phyloP scores from a whole-genome alignment of 2,113 vertebrate genomes.

The Channa argus region DNA sequence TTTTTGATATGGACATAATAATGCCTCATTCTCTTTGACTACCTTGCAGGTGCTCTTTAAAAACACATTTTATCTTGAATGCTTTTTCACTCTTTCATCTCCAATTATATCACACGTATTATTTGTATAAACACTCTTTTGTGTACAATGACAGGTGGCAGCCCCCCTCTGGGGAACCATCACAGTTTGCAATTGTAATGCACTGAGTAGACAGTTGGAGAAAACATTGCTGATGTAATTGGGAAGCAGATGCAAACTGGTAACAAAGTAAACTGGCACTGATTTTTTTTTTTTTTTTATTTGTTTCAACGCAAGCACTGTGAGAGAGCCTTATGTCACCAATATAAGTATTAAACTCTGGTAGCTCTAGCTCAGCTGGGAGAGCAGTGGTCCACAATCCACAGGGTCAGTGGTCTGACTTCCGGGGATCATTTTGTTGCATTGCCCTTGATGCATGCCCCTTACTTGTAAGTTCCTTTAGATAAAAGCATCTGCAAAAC shows the following conservation, averaged over 20 bases:
- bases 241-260: constrained; percentile 31
- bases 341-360: not conserved
- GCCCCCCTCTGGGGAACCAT: constrained; percentile 27
- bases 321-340: constrained; percentile 34
- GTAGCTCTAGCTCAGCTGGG: too few species aligned
- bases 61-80: constrained; percentile 19
- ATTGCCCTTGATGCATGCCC: too few species aligned
- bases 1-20: not conserved
- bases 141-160: constrained; percentile 31
- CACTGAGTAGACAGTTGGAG: constrained; percentile 28
- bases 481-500: too few species aligned
- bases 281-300: constrained; percentile 28
- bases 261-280: constrained; percentile 18
- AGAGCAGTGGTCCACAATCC: too few species aligned
- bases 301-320: constrained; percentile 13
- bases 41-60: constrained; percentile 18
- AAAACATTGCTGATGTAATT: constrained; percentile 34
- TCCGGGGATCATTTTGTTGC: too few species aligned
- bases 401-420: too few species aligned
- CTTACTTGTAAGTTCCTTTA: too few species aligned
- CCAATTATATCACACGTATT: constrained; percentile 33
- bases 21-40: constrained; percentile 2
- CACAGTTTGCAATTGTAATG: constrained; percentile 17
- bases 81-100: constrained; percentile 44
- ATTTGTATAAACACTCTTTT: constrained; percentile 22